Base-by-base conservation (phyloP, 2,797 vertebrate species). In the Rhinogobio ventralis region DNA sequence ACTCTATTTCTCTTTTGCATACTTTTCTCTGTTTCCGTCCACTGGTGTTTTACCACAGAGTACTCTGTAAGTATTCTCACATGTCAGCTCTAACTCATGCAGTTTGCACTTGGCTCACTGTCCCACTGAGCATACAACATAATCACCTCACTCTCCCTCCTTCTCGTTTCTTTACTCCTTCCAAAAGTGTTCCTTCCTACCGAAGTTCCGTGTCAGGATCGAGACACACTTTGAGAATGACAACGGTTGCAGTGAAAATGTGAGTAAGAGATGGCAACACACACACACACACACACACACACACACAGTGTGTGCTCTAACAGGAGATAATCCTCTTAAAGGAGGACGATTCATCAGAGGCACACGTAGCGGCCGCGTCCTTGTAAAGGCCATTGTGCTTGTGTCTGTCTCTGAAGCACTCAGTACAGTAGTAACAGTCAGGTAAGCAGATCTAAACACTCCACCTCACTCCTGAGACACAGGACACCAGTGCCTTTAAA, bases 211-310 rank as follows among this genome's bases (percentile, higher is more conserved):
- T 83, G 93, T 96, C 88, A 93, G 91, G 49, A 96, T 96, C 85
- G 95, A 96, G 91, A 96, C 96, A 0, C 94, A 92, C 89, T 96
- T 96, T 13, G 93, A 95, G 90, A 95, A 96, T 91, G 94, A 96
- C 94, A 95, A 95, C 19, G 96, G 96, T n/a, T 77, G 85, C 89
- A 96, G 95, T 74, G 42, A 90, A 85, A 95, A 95, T 68, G 96
- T 96, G 92, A 96, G 96, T 94, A 89, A 81, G 64, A 78, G 42
- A 28, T 13, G 11, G 13, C 30, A 39, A 81, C 36, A 81, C 19
- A 25, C 57, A 77, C 10, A 25, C 75, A 60, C 15, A 33, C 25
- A 7, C 39, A 62, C 36, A 57, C 74, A 23, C 57, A 2, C 25
- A 8, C 42, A 17, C 39, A n/a, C 67, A 57, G 49, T 53, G 51